Percentiles rank a stretch among this genome's conserved stretches.
Evolutionary conservation across 2,888 invertebrate genomes (phyloP).

Genomic region (Drosophila maculinotata): DNA sequence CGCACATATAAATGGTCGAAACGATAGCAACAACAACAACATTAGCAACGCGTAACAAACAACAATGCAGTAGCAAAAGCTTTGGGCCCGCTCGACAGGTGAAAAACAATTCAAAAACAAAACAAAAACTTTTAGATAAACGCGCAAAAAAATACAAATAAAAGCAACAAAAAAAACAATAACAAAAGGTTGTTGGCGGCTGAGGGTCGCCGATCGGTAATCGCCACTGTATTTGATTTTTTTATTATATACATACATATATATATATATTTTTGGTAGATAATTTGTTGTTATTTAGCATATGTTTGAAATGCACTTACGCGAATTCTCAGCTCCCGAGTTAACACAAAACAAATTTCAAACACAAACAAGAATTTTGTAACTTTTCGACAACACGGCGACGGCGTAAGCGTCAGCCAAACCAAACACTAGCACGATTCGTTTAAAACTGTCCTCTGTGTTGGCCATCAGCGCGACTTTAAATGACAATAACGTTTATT

Average conservation of each 20-base stretch:
- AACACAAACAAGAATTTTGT: conserved; percentile 17
- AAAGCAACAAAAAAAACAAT: conserved; percentile 33
- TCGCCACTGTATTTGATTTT: conserved; percentile 25
- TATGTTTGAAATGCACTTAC: conserved; percentile 41
- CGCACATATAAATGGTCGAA: conserved; percentile 4
- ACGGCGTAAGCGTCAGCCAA: conserved; percentile 26
- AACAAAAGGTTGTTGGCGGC: conserved; percentile 56
- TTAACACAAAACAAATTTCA: conserved; percentile 9
- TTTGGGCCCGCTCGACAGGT: conserved; percentile 43
- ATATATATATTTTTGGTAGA: too few relatives aligned
- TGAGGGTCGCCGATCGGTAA: conserved; percentile 50
- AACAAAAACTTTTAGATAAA: conserved; percentile 19
- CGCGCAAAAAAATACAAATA: conserved; percentile 4
- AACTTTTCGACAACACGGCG: conserved; percentile 14
- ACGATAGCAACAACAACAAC: conserved; percentile 13
- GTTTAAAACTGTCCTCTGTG: conserved; percentile 69
- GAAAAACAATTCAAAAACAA: conserved; percentile 27
- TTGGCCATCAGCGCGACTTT: conserved; percentile 65
- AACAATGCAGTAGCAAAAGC: conserved; percentile 44
- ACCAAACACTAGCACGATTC: conserved; percentile 64
- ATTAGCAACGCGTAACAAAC: conserved; percentile 12
- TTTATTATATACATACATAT: too few relatives aligned
- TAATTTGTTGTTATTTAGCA: conserved; percentile 10
- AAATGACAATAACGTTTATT: conserved; percentile 63
- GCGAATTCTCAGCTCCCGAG: conserved; percentile 4